Percentiles rank a stretch among this genome's conserved stretches.
Evolutionary conservation across 2,797 vertebrate species (phyloP).

Genomic region (Psittacula derbiana): DNA sequence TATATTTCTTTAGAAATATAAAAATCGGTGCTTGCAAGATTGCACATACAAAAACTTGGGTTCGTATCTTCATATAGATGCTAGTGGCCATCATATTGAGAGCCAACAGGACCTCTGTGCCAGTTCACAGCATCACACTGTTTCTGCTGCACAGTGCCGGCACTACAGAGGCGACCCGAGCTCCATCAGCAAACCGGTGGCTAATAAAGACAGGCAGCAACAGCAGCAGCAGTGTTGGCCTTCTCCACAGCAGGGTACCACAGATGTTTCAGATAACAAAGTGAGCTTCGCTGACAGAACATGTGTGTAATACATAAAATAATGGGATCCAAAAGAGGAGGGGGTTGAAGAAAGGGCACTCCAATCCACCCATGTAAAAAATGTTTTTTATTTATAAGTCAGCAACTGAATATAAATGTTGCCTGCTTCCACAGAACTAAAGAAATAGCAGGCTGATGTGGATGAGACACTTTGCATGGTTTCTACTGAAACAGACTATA

Average conservation of each 20-base stretch:
- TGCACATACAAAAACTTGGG: neutral
- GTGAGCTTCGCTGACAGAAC: constrained; percentile 65
- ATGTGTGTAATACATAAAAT: constrained; percentile 72
- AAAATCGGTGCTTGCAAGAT: neutral
- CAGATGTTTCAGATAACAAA: constrained; percentile 74
- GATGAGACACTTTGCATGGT: constrained; percentile 12
- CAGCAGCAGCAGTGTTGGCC: constrained; percentile 60
- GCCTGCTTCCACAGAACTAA: constrained; percentile 19
- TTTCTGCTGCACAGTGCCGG: neutral
- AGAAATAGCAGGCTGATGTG: constrained; percentile 5
- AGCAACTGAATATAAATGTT: constrained; percentile 59
- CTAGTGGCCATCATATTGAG: neutral
- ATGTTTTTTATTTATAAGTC: constrained; percentile 40
- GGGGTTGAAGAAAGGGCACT: neutral
- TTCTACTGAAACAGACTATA: neutral
- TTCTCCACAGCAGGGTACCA: constrained; percentile 65
- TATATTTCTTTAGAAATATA: neutral
- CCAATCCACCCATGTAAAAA: constrained; percentile 54
- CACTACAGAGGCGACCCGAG: neutral
- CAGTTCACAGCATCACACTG: neutral
- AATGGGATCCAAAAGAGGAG: constrained; percentile 43
- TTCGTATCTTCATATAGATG: neutral
- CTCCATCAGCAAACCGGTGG: constrained; percentile 7
- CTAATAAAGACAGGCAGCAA: constrained; percentile 71
- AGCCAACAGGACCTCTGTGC: neutral